Evolutionary conservation across 2,888 invertebrate genomes (phyloP).

Genomic region (Neoascia interrupta): DNA sequence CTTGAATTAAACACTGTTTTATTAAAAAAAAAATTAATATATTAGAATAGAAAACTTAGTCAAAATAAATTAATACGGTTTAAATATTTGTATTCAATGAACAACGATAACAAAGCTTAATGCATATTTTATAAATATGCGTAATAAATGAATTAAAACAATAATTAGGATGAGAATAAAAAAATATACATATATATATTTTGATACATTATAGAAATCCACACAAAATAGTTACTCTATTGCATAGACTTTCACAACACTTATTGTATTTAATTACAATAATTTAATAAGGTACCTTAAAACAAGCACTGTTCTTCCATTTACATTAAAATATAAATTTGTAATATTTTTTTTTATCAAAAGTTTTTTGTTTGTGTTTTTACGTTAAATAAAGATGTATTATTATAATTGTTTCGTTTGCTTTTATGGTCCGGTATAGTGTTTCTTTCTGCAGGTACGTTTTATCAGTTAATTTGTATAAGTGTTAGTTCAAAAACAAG

Average conservation of each 20-base stretch:
- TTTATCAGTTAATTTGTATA: too few species aligned
- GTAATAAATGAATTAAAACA: neutral
- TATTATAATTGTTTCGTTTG: neutral
- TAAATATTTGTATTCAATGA: neutral
- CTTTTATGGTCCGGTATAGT: constrained; percentile 27
- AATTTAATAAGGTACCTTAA: constrained; percentile 33
- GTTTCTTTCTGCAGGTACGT: constrained; percentile 31
- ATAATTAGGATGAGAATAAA: neutral
- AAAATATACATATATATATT: neutral
- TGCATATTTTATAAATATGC: neutral
- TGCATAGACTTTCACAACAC: constrained; percentile 24
- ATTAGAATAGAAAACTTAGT: constrained; percentile 11
- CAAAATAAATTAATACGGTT: constrained; percentile 25
- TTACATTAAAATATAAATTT: neutral
- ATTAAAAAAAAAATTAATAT: neutral
- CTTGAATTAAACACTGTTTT: neutral
- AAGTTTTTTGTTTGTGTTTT: constrained; percentile 3
- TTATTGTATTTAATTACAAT: neutral
- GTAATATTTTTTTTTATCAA: neutral
- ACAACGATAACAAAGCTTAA: constrained; percentile 19
- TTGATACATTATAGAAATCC: too few species aligned
- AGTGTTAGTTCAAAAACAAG: too few species aligned
- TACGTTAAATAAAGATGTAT: too few species aligned
- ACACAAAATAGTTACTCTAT: neutral
- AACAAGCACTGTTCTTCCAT: constrained; percentile 22